Percentiles rank a stretch among this genome's conserved stretches.
Evolutionary conservation across 2,888 invertebrate species (phyloP).

Genomic region (Aspidapion aeneum): DNA sequence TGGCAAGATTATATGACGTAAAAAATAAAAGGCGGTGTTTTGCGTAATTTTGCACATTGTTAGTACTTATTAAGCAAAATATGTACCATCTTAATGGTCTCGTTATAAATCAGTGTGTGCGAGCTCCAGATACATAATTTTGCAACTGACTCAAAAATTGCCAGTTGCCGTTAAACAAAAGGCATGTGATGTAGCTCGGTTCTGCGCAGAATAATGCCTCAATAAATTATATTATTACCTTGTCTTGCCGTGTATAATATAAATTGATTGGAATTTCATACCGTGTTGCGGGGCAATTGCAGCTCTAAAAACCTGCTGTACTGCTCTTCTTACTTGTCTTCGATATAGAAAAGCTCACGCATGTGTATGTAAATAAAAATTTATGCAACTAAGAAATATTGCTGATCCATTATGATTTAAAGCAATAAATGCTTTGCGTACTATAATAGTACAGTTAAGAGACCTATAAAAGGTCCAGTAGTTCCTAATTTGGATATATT

Average conservation of each 20-base stretch:
- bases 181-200: conserved; percentile 39
- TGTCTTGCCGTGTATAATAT: conserved; percentile 49
- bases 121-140: neutral
- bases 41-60: too few species aligned
- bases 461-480: too few species aligned
- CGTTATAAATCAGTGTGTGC: neutral
- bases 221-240: conserved; percentile 51
- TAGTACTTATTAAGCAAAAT: too few species aligned
- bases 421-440: too few species aligned
- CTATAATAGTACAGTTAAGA: too few species aligned
- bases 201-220: conserved; percentile 43
- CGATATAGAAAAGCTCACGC: conserved; percentile 41
- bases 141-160: conserved; percentile 34
- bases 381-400: conserved; percentile 37
- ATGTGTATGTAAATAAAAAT: conserved; percentile 40
- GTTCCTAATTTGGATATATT: too few species aligned
- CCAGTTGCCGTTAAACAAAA: conserved; percentile 38
- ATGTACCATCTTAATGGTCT: neutral
- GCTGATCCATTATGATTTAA: conserved; percentile 43
- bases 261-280: conserved; percentile 51
- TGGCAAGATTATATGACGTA: too few species aligned
- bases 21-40: too few species aligned
- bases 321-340: conserved; percentile 29
- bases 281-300: conserved; percentile 47
- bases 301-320: conserved; percentile 40